These are phyloP conservation scores for Myotis lucifugus DNA, from an alignment of 2,113 vertebrate genomes.

Conservation along the genomic window DNA sequence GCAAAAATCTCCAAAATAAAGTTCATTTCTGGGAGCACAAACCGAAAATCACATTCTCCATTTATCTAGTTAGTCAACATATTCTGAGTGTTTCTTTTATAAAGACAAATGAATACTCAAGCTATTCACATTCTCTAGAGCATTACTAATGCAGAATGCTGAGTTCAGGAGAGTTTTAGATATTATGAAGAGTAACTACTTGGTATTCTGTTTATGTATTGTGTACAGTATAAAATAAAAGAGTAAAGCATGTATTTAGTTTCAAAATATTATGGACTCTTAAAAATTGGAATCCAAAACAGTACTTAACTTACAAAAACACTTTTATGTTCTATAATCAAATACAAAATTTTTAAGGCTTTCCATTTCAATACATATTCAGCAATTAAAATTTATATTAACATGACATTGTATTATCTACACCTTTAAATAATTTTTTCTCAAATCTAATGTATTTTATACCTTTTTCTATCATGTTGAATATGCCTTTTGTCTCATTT, in stretches of 20 bases:
- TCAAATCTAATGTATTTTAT: background rate
- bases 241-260: background rate
- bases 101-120: conserved; percentile 47
- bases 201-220: background rate
- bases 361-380: background rate
- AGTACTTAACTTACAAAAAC: background rate
- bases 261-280: conserved; percentile 26
- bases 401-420: background rate
- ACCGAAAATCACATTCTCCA: background rate
- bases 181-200: conserved; percentile 31
- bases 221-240: background rate
- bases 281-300: background rate
- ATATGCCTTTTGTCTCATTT: background rate
- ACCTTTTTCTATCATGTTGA: background rate
- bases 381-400: conserved; percentile 10
- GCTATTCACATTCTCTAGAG: background rate
- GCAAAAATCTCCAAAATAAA: conserved; percentile 57
- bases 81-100: conserved; percentile 26
- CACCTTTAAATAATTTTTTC: conserved; percentile 25
- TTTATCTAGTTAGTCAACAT: conserved; percentile 1
- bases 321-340: background rate
- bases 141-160: conserved; percentile 13
- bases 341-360: background rate
- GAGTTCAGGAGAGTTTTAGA: conserved; percentile 8
- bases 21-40: conserved; percentile 16